Evolutionary conservation across 1,140 invertebrate genomes (phyloP), one percentile per base, ranked within the genome.

Genomic region (Neodiprion pinetum): DNA sequence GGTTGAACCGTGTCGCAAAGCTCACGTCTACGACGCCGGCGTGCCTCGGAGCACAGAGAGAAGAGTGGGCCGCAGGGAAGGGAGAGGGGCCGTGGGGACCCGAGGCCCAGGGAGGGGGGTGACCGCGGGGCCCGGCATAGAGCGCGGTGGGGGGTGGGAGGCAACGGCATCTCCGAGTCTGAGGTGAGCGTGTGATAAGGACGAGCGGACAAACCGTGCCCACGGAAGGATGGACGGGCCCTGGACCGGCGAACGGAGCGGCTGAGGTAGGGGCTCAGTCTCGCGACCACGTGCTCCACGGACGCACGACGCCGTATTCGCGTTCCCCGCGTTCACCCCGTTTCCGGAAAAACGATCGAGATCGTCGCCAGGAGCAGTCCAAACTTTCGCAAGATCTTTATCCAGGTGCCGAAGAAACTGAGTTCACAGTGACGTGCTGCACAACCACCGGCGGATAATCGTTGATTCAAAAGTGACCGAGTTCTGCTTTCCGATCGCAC

Each of bases 261-360:
- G 76, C 81, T 72, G 79, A 87, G 84, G 85, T 85, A 86, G 86
- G 86, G 84, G 84, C 81, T 87, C 86, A 87, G 86, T 87, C 86
- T 87, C 82, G 83, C 82, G 83, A 85, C 86, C 86, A 87, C 86
- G 86, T 87, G 86, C 86, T 87, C 85, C 83, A 85, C 83, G 86
- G 86, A 81, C 85, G 84, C 86, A 87, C 85, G 84, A 85, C 85
- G 77, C 67, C 17, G 17, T 21, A 21, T 65, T 77, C 80, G 72
- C 73, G 70, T 75, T 76, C 71, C 71, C 75, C 77, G 49, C 71
- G 78, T 75, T 71, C 47, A 61, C 72, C 53, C 47, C 67, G 65
- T 66, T 67, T 69, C 17, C 17, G 17, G 17, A 21, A 21, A 21
- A 21, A 21, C 17, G 17, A 21, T 67, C 72, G 73, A 67, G 74